Conservation (phyloP, 2,888 invertebrate species). For the Campoplex nolae region DNA sequence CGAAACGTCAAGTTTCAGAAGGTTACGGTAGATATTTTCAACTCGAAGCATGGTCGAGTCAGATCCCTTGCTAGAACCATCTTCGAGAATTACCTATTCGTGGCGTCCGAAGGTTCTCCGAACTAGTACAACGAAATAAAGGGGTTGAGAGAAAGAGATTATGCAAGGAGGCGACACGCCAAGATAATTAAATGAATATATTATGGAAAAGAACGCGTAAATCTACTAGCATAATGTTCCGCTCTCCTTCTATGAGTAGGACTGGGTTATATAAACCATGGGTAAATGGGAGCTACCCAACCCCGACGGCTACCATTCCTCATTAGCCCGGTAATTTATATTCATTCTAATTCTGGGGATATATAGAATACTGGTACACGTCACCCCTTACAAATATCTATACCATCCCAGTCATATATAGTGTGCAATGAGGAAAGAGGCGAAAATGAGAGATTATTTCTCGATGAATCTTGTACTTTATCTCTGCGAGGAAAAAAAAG, state of each 20-base stretch:
- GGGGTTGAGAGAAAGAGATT: slow-evolving; percentile 27
- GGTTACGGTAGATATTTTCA: slow-evolving; percentile 2
- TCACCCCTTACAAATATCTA: slow-evolving; percentile 45
- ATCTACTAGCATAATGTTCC: slow-evolving; percentile 65
- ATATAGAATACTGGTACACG: slow-evolving; percentile 51
- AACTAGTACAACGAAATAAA: background rate
- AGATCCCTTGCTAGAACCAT: slow-evolving; percentile 4
- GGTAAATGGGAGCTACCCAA: slow-evolving; percentile 40
- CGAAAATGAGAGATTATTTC: background rate
- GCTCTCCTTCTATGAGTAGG: slow-evolving; percentile 20
- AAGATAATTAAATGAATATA: slow-evolving; percentile 65
- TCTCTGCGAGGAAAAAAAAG: too few relatives aligned
- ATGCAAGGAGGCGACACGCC: slow-evolving; percentile 57
- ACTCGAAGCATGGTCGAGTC: background rate
- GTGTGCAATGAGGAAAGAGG: slow-evolving; percentile 10
- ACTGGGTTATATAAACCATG: slow-evolving; percentile 31
- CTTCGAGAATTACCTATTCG: background rate
- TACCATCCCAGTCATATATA: slow-evolving; percentile 36
- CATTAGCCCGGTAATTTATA: slow-evolving; percentile 69
- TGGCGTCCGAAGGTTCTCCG: background rate
- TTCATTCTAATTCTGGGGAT: slow-evolving; percentile 66
- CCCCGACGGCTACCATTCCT: slow-evolving; percentile 64
- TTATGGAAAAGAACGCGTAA: slow-evolving; percentile 67
- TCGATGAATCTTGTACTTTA: too few relatives aligned
- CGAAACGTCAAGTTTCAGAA: background rate